phyloP scores from a whole-genome alignment of 2,113 vertebrate genomes.

The Coracopsis vasa region DNA sequence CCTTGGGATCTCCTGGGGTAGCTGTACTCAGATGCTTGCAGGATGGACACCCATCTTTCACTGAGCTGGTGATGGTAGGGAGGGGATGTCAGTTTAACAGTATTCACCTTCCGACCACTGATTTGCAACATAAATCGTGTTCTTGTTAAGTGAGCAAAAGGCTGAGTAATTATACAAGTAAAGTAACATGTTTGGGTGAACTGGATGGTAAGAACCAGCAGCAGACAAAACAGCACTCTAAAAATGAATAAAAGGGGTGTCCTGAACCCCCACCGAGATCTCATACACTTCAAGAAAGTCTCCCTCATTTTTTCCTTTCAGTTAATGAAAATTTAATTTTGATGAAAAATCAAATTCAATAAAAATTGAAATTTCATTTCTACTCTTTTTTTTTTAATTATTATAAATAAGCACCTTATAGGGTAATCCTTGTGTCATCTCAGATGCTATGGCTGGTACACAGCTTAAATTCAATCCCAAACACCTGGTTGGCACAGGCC shows the following conservation, averaged over 20 bases:
- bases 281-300: not conserved
- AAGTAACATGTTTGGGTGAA: not conserved
- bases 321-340: not conserved
- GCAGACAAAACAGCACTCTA: not conserved
- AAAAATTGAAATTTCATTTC: not conserved
- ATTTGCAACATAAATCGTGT: not conserved
- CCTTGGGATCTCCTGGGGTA: not conserved
- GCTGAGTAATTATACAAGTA: not conserved
- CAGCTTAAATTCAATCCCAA: no score
- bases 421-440: accelerated
- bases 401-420: not conserved
- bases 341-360: not conserved
- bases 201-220: not conserved
- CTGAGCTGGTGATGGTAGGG: not conserved
- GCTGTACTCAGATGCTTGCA: not conserved
- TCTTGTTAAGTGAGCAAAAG: not conserved
- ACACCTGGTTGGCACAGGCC: not conserved
- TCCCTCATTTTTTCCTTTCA: not conserved
- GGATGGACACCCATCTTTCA: not conserved
- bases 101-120: not conserved
- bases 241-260: not conserved
- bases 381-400: not conserved
- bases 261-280: not conserved
- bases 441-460: no score
- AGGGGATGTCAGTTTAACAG: not conserved